A percentile compares a stretch with the other conserved stretches of the same genome.
phyloP scores from a whole-genome alignment of 2,797 vertebrate species.

The Anniella stebbinsi region DNA sequence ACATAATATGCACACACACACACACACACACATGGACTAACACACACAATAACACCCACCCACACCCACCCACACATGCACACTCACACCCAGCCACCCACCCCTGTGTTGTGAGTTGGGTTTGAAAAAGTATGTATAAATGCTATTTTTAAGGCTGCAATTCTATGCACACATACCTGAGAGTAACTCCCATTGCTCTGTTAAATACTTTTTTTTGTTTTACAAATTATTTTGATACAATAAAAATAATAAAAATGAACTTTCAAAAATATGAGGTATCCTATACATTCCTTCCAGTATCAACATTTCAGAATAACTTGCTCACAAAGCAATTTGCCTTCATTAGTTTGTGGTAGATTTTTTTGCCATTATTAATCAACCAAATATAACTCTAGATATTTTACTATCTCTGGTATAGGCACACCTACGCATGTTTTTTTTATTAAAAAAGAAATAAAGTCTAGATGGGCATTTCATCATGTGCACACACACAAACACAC shows the following conservation, averaged over 20 bases:
- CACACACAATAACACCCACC: not conserved
- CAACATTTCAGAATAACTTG: not conserved
- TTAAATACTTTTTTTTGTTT: not conserved
- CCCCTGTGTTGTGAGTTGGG: too few relatives aligned
- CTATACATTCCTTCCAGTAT: not conserved
- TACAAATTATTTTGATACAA: not conserved
- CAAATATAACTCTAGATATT: not conserved
- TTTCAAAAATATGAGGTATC: not conserved
- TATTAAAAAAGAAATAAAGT: too few relatives aligned
- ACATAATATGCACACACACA: too few relatives aligned
- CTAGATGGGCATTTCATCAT: not conserved
- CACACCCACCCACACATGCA: too few relatives aligned
- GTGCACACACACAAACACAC: too few relatives aligned
- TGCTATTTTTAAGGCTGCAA: not conserved
- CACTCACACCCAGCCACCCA: too few relatives aligned
- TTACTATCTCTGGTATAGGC: not conserved
- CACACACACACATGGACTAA: not conserved
- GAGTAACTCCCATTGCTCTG: not conserved
- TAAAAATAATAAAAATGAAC: not conserved
- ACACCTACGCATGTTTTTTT: not conserved
- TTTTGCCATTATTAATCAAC: not conserved
- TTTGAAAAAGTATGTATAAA: too few relatives aligned
- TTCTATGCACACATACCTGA: not conserved
- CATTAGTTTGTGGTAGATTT: not conserved
- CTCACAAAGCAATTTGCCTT: not conserved